A percentile compares a stretch with the other conserved stretches of the same genome.
phyloP scores from a whole-genome alignment of 35 echinoderm and acorn worm genomes.

The Stichopus chloronotus region DNA sequence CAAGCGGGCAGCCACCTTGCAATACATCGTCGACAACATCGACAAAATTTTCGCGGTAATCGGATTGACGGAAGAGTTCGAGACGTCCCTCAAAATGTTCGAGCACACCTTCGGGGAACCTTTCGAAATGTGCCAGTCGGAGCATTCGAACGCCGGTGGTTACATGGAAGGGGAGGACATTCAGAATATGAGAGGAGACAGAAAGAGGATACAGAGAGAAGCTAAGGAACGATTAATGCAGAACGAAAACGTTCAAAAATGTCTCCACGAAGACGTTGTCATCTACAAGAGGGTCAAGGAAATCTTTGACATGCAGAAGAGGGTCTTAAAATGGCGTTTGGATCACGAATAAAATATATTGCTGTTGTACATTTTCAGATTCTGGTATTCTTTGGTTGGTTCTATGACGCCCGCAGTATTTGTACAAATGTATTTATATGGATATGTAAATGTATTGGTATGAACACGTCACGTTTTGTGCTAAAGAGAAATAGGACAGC shows the following conservation, averaged over 20 bases:
- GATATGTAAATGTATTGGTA: no score
- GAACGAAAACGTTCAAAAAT: not conserved
- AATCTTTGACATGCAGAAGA: constrained; percentile 44
- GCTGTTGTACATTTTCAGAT: no score
- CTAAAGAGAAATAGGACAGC: no score
- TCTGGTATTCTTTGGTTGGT: no score
- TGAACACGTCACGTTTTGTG: no score
- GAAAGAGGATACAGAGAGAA: not conserved
- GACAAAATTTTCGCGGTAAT: constrained; percentile 53
- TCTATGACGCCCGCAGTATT: no score
- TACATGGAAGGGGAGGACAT: constrained; percentile 15
- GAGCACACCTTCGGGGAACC: constrained; percentile 18
- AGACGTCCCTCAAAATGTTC: constrained; percentile 55
- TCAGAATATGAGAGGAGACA: not conserved
- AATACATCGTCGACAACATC: constrained; percentile 35
- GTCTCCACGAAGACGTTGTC: constrained; percentile 14
- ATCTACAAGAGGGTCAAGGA: constrained; percentile 34
- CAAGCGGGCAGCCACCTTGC: not conserved
- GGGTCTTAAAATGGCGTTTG: not conserved
- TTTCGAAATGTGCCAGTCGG: constrained; percentile 34
- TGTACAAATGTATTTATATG: no score
- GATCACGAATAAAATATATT: no score
- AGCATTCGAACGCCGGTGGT: constrained; percentile 16
- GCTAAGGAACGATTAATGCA: not conserved
- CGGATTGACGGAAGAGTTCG: not conserved